Percentiles rank a stretch among this genome's conserved stretches.
Conservation (phyloP, 2,888 invertebrate genomes). For the Tineola bisselliella region DNA sequence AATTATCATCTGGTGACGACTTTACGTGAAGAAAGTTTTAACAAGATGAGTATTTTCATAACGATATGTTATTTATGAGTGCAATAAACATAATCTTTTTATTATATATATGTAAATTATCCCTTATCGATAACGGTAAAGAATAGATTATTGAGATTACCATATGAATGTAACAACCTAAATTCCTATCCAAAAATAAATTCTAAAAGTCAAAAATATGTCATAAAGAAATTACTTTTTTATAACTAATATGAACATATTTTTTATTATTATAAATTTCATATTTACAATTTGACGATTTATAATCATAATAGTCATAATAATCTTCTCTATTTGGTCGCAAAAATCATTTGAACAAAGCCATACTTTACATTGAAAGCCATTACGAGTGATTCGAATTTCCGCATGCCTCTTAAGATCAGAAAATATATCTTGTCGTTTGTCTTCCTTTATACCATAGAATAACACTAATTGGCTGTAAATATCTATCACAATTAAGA, state of each 20-base stretch:
- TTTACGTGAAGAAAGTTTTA: constrained; percentile 28
- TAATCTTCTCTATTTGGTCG: too few species aligned
- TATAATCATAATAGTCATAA: too few species aligned
- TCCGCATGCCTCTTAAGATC: background rate
- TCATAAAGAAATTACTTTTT: background rate
- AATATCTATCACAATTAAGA: background rate
- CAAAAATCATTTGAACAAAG: background rate
- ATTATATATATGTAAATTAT: background rate
- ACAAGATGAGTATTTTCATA: too few species aligned
- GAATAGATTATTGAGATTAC: background rate
- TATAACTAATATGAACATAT: too few species aligned
- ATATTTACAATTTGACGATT: too few species aligned
- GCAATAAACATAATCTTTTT: background rate
- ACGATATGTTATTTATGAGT: background rate
- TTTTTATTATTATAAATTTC: too few species aligned
- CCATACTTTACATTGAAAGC: background rate
- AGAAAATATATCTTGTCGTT: constrained; percentile 3
- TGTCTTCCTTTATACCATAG: constrained; percentile 1
- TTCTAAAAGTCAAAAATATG: background rate
- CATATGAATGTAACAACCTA: background rate
- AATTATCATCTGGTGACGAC: constrained; percentile 56
- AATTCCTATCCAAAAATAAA: background rate
- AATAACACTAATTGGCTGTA: constrained; percentile 4
- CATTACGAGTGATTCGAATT: background rate
- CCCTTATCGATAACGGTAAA: background rate